phyloP scores from a whole-genome alignment of 2,113 vertebrate species.

The Baryphthengus martii region DNA sequence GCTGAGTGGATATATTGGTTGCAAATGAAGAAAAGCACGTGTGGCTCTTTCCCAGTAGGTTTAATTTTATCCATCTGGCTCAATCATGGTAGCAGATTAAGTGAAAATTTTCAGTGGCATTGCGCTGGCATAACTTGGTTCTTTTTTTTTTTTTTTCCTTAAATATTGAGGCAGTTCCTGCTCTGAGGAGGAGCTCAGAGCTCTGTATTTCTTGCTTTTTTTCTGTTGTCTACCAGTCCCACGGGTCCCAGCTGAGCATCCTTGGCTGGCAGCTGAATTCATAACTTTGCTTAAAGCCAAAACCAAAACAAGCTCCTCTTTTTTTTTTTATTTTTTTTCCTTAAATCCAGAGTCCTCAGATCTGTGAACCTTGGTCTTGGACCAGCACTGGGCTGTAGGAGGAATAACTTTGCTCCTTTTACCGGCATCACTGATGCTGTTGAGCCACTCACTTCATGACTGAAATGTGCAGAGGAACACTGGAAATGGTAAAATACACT shows the following conservation, averaged over 20 bases:
- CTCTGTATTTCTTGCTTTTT: not conserved
- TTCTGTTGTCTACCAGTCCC: rapidly evolving
- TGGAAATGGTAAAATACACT: not conserved
- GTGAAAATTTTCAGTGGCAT: not conserved
- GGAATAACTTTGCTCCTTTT: not conserved
- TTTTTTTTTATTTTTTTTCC: not conserved
- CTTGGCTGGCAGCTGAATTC: not conserved
- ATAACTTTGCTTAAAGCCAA: not conserved
- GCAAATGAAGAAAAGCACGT: conserved; percentile 57
- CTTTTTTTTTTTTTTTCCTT: not conserved
- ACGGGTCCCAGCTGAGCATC: not conserved
- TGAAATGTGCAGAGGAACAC: not conserved
- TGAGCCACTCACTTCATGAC: rapidly evolving
- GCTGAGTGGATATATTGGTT: conserved; percentile 47
- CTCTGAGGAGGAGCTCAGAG: not conserved
- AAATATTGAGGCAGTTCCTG: not conserved
- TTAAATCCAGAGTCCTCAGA: not conserved
- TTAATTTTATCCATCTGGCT: conserved; percentile 61
- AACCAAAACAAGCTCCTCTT: not conserved
- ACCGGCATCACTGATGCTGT: rapidly evolving
- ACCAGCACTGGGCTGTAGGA: not conserved
- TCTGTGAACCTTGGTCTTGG: not conserved
- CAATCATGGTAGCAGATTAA: conserved; percentile 29
- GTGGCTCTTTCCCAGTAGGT: conserved; percentile 34
- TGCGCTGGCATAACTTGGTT: not conserved